Evolutionary conservation across 2,888 invertebrate genomes (phyloP), one percentile per base, ranked within the genome.

Genomic region (Itoplectis maculator): DNA sequence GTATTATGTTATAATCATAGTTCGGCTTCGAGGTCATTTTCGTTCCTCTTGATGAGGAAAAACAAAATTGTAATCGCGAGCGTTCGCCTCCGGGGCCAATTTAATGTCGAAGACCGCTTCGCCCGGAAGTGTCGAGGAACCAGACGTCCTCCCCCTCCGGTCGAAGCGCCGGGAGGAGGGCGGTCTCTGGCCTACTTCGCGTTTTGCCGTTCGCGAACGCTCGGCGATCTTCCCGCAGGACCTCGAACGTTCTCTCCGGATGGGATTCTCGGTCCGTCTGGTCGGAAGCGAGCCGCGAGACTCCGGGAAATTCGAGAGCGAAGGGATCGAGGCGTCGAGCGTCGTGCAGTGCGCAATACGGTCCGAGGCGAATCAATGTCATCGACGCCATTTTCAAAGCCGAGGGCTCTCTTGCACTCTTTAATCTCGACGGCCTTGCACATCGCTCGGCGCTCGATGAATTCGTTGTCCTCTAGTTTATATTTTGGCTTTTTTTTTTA

Each of bases 311-410:
- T 73, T 82, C 70, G 68, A 56, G 68, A 73, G n/a, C n/a, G n/a
- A n/a, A n/a, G n/a, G n/a, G n/a, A 76, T 76, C 72, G 78, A 78
- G 68, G 13, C 45, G 74, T 56, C 45, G 49, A 51, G 23, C 51
- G 45, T 51, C 72, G 72, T 81, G 81, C 83, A 82, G 82, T 84
- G 84, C 84, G 84, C 84, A 84, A 84, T 82, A 84, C 82, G 72
- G 68, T 59, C 54, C 72, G 75, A 70, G n/a, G 79, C 73, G 82
- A 84, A 84, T 84, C 84, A 82, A 84, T 84, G 84, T 82, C 82
- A 84, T 84, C 82, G 84, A 82, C 84, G 84, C 84, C 84, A 84
- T 84, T 82, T 82, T 81, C 79, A 82, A 76, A 82, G 76, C 66
- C 11, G 74, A 74, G 61, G 61, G 61, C 47, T n/a, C n/a, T n/a